A percentile compares a stretch with the other conserved stretches of the same genome.
phyloP scores from a whole-genome alignment of 2,888 invertebrate species.

The Diarsia mendica region DNA sequence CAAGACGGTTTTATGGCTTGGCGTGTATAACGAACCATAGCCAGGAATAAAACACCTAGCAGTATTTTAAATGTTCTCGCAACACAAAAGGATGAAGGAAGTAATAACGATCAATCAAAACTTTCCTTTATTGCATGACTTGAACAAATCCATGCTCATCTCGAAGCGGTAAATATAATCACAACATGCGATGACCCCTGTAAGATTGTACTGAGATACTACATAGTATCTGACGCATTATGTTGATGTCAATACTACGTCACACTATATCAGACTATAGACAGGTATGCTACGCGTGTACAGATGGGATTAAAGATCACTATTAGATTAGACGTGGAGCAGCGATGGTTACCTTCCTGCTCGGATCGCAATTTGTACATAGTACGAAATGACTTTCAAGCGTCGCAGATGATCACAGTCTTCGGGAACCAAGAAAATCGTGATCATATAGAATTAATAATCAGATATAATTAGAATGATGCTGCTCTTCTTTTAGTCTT shows the following conservation, averaged over 20 bases:
- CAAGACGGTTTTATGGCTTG: neutral
- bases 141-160: constrained; percentile 15
- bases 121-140: constrained; percentile 24
- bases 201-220: constrained; percentile 10
- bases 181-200: constrained; percentile 39
- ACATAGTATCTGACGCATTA: constrained; percentile 24
- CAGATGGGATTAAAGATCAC: constrained; percentile 26
- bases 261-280: constrained; percentile 6
- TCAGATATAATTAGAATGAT: neutral
- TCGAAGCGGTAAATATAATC: constrained; percentile 2
- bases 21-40: neutral
- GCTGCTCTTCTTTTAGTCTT: neutral
- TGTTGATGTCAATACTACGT: constrained; percentile 27
- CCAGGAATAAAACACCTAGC: neutral
- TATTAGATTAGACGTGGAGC: constrained; percentile 10
- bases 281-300: constrained; percentile 1
- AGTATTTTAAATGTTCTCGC: neutral
- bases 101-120: constrained; percentile 12
- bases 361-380: neutral
- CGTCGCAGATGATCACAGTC: neutral
- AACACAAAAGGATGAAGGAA: neutral
- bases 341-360: neutral
- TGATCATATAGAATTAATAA: neutral
- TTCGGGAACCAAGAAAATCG: neutral
- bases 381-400: neutral